Conservation (phyloP, 2,888 invertebrate genomes). For the Reticulitermes lucifugus region DNA sequence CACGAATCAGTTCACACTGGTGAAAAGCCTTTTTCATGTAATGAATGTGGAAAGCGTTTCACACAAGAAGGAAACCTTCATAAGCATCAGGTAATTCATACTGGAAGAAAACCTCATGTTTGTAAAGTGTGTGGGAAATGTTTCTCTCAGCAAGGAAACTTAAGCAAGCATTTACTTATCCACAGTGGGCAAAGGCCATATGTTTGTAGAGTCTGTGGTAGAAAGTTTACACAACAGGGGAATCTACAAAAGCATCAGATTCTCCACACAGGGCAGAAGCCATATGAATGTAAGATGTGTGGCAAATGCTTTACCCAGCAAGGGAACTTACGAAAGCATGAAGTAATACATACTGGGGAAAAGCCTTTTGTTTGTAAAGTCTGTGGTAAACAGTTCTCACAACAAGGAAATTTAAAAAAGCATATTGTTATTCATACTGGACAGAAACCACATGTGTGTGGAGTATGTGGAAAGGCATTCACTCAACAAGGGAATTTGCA, state of each 20-base stretch:
- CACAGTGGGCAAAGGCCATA: constrained; percentile 21
- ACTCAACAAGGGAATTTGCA: constrained; percentile 21
- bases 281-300: constrained; percentile 14
- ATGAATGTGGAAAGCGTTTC: constrained; percentile 18
- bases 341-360: constrained; percentile 13
- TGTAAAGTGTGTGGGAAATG: constrained; percentile 17
- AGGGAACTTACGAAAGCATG: constrained; percentile 21
- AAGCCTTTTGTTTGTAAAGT: constrained; percentile 8
- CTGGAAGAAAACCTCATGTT: background rate
- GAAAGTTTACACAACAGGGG: constrained; percentile 6
- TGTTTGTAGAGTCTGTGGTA: background rate
- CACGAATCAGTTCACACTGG: constrained; percentile 29
- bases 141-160: constrained; percentile 14
- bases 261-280: constrained; percentile 1
- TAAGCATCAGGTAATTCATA: constrained; percentile 1
- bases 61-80: constrained; percentile 12
- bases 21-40: constrained; percentile 13
- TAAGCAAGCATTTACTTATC: constrained; percentile 3
- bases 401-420: constrained; percentile 19
- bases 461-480: constrained; percentile 21
- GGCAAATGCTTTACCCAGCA: constrained; percentile 14
- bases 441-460: constrained; percentile 15
- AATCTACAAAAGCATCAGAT: constrained; percentile 13
- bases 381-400: constrained; percentile 9
- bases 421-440: constrained; percentile 34